Conservation (phyloP, 2,888 invertebrate genomes). For the Rosalia funebris region DNA sequence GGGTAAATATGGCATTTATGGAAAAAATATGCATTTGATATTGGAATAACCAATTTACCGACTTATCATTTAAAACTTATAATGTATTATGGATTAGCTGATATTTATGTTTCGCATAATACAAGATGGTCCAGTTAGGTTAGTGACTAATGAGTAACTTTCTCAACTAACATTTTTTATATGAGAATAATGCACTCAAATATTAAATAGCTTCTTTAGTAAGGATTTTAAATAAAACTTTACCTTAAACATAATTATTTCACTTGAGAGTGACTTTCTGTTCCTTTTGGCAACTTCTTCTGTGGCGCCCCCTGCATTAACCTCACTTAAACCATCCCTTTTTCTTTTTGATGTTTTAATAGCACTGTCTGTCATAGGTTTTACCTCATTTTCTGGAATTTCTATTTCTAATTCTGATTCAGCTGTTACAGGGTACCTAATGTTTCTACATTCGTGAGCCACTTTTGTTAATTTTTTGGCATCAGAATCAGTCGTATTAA, state of each 20-base stretch:
- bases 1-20: too few species aligned
- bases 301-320: conserved; percentile 43
- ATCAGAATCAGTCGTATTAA: conserved; percentile 1
- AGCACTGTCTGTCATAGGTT: conserved; percentile 27
- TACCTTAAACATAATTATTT: conserved; percentile 49
- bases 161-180: too few species aligned
- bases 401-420: conserved; percentile 54
- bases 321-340: conserved; percentile 46
- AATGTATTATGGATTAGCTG: too few species aligned
- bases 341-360: conserved; percentile 43
- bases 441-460: conserved; percentile 29
- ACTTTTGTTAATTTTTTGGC: conserved; percentile 34
- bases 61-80: too few species aligned
- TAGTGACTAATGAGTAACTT: too few species aligned
- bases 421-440: conserved; percentile 55
- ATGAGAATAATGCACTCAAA: background rate
- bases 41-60: too few species aligned
- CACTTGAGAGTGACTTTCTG: conserved; percentile 42
- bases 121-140: too few species aligned
- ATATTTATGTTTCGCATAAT: too few species aligned
- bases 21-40: too few species aligned
- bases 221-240: conserved; percentile 10
- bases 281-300: conserved; percentile 42
- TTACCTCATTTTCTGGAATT: conserved; percentile 37
- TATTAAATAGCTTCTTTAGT: background rate